A percentile compares a stretch with the other conserved stretches of the same genome.
These are phyloP conservation scores for Brenthis hecate DNA, from an alignment of 2,888 invertebrate genomes.

Conservation along the genomic window DNA sequence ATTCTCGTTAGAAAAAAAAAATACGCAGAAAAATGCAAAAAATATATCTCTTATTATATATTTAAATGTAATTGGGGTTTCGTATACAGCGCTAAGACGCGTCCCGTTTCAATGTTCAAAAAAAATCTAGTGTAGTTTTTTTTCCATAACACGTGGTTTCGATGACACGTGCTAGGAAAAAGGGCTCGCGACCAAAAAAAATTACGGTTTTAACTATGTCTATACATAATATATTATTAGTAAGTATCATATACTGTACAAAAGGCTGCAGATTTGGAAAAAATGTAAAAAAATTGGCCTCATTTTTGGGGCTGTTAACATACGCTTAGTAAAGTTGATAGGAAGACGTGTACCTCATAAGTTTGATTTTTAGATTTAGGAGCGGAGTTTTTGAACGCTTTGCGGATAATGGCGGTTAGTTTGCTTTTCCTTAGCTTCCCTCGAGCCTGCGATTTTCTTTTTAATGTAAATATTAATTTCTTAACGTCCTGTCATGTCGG, in stretches of 20 bases:
- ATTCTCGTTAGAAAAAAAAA: slow-evolving; percentile 49
- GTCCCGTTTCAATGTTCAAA: slow-evolving; percentile 51
- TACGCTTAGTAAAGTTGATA: slow-evolving; percentile 80
- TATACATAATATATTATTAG: slow-evolving; percentile 72
- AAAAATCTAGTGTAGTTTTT: slow-evolving; percentile 47
- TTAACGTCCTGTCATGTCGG: slow-evolving; percentile 44
- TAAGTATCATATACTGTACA: slow-evolving; percentile 81
- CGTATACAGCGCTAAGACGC: slow-evolving; percentile 65
- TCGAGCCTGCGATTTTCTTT: slow-evolving; percentile 50
- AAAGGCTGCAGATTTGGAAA: slow-evolving; percentile 75
- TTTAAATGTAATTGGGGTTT: slow-evolving; percentile 63
- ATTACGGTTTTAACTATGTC: slow-evolving; percentile 77
- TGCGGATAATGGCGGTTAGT: slow-evolving; percentile 42
- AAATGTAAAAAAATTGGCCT: slow-evolving; percentile 74
- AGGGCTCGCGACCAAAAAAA: slow-evolving; percentile 61
- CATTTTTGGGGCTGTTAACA: slow-evolving; percentile 72
- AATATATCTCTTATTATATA: slow-evolving; percentile 63
- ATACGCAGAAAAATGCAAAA: slow-evolving; percentile 39
- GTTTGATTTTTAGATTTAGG: slow-evolving; percentile 67
- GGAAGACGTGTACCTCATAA: slow-evolving; percentile 72
- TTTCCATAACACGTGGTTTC: slow-evolving; percentile 46
- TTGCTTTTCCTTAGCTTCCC: slow-evolving; percentile 51
- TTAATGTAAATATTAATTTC: slow-evolving; percentile 68
- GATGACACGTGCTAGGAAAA: slow-evolving; percentile 47
- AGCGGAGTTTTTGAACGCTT: slow-evolving; percentile 51